Percentiles rank a stretch among this genome's conserved stretches.
phyloP scores from a whole-genome alignment of 2,113 vertebrate species.

The Prochilodus magdalenae region DNA sequence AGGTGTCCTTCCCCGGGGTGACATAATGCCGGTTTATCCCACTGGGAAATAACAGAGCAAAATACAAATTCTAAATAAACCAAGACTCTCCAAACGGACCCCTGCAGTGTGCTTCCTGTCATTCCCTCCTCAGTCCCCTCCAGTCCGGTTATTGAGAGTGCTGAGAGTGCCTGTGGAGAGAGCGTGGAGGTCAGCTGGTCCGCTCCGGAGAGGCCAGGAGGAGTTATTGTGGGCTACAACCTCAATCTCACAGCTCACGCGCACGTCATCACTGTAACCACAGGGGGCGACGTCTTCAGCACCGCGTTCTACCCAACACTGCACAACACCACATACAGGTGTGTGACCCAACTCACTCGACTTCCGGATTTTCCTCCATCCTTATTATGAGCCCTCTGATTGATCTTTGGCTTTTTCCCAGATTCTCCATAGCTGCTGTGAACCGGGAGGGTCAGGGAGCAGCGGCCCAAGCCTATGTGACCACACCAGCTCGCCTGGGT shows the following conservation, averaged over 20 bases:
- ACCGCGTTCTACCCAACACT: slow-evolving; percentile 74
- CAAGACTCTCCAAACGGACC: not conserved
- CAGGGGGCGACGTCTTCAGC: slow-evolving; percentile 73
- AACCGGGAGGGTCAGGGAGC: slow-evolving; percentile 77
- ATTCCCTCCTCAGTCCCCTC: slow-evolving; percentile 69
- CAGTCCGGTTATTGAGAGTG: slow-evolving; percentile 69
- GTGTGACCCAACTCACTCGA: no score
- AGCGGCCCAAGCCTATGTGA: slow-evolving; percentile 69
- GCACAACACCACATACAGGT: slow-evolving; percentile 80
- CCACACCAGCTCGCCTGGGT: slow-evolving; percentile 71
- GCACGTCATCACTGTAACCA: slow-evolving; percentile 65
- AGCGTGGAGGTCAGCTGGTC: slow-evolving; percentile 80
- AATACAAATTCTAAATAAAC: not conserved
- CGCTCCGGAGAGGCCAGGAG: slow-evolving; percentile 74
- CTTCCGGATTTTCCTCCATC: no score
- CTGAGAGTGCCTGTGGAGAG: slow-evolving; percentile 72
- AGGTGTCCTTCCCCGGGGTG: no score
- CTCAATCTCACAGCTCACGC: slow-evolving; percentile 72
- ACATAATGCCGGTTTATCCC: no score
- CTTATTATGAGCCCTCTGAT: no score
- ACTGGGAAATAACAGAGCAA: no score
- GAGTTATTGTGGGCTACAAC: slow-evolving; percentile 79
- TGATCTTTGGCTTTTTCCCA: slow-evolving; percentile 43
- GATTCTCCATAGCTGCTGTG: slow-evolving; percentile 77
- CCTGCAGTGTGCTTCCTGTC: no score